These are phyloP conservation scores for Podarcis raffonei DNA, from an alignment of 2,113 vertebrate species.

Conservation along the genomic window DNA sequence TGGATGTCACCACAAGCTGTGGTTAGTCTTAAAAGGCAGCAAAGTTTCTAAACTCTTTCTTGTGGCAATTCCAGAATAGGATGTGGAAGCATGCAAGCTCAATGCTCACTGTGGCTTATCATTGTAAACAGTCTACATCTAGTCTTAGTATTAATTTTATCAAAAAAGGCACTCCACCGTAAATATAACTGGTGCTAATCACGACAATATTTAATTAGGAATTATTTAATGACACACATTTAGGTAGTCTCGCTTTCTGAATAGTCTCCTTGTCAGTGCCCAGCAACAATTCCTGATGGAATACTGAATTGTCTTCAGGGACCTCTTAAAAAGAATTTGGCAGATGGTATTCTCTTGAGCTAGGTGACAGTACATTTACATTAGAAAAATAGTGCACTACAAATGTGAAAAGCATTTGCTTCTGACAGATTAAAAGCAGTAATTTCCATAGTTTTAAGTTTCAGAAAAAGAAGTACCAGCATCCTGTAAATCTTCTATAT, in stretches of 20 bases:
- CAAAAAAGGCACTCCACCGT: background rate
- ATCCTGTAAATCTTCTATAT: constrained; percentile 17
- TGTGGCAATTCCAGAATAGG: no score
- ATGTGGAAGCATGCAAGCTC: no score
- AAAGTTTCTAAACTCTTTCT: no score
- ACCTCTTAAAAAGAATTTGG: background rate
- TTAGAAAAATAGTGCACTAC: background rate
- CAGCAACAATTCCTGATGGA: background rate
- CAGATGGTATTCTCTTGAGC: background rate
- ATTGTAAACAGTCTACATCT: background rate
- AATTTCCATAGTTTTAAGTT: constrained; percentile 3
- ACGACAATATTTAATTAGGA: rapidly evolving
- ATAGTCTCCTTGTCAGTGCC: background rate
- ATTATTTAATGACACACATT: background rate
- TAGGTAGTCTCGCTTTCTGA: background rate
- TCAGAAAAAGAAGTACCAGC: background rate
- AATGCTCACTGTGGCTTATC: no score
- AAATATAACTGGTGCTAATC: no score
- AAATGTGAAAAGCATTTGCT: constrained; percentile 5
- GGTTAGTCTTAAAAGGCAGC: no score
- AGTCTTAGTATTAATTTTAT: background rate
- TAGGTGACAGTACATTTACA: background rate
- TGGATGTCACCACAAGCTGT: no score
- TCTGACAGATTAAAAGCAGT: background rate
- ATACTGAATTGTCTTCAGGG: background rate